Evolutionary conservation across 2,797 vertebrate species (phyloP).

Genomic region (Notamacropus eugenii): DNA sequence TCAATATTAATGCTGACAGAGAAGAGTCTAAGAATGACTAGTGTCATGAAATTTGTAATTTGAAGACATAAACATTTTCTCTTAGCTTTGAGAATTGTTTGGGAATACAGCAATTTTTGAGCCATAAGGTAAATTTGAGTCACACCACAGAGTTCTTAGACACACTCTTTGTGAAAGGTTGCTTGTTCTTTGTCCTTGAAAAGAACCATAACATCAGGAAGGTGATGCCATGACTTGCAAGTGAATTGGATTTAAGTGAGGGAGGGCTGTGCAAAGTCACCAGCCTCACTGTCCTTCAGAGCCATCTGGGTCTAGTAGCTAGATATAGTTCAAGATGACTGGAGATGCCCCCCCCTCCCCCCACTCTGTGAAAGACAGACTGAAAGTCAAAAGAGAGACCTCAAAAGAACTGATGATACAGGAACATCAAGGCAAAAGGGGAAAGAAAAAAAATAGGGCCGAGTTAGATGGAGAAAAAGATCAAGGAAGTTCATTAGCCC

Average conservation of each 20-base stretch:
- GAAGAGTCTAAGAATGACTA: background rate
- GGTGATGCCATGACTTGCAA: no score
- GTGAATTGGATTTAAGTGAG: no score
- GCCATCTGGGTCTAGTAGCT: no score
- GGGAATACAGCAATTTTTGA: background rate
- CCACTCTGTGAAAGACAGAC: background rate
- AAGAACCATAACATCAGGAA: no score
- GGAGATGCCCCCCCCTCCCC: no score
- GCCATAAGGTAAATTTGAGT: background rate
- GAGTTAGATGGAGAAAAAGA: background rate
- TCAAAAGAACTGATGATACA: background rate
- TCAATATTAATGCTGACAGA: background rate
- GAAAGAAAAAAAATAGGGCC: background rate
- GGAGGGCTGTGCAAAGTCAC: no score
- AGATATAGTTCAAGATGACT: no score
- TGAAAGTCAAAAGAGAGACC: background rate
- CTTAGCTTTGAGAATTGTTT: background rate
- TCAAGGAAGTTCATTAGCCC: background rate
- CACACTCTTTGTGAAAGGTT: no score
- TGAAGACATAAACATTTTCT: background rate
- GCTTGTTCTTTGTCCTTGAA: no score
- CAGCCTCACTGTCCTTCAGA: no score
- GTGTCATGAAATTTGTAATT: background rate
- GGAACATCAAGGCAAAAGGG: background rate
- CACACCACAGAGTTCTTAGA: background rate